Conservation (phyloP, 1,140 invertebrate species). For the Mizuhopecten yessoensis region DNA sequence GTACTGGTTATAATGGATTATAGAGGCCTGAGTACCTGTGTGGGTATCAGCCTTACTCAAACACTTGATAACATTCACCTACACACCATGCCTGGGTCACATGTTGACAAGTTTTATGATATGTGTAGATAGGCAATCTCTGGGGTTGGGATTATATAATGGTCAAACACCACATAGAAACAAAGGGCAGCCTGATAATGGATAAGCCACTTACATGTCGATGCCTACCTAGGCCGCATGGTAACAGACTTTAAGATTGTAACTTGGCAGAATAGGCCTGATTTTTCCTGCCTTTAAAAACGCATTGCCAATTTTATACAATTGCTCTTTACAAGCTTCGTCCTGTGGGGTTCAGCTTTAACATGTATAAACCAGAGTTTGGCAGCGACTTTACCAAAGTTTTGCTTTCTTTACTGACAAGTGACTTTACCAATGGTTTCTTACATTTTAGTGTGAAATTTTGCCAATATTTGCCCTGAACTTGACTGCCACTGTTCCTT, state of each 20-base stretch:
- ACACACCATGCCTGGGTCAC: background rate
- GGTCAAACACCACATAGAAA: background rate
- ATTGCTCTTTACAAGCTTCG: background rate
- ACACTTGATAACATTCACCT: conserved; percentile 34
- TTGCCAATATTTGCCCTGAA: background rate
- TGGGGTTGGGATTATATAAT: background rate
- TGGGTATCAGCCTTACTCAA: conserved; percentile 1
- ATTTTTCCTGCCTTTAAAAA: conserved; percentile 9
- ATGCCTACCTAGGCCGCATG: background rate
- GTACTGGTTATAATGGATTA: background rate
- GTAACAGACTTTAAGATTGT: background rate
- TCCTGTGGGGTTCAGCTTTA: background rate
- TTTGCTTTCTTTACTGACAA: background rate
- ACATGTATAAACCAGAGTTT: conserved; percentile 2
- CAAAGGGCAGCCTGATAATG: background rate
- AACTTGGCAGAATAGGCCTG: background rate
- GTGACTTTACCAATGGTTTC: background rate
- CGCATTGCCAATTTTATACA: conserved; percentile 18
- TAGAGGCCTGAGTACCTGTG: background rate
- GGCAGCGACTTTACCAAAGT: background rate
- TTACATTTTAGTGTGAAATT: background rate
- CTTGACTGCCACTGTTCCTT: background rate
- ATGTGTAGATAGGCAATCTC: conserved; percentile 8
- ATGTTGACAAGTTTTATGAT: conserved; percentile 39
- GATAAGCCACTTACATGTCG: background rate